Evolutionary conservation across 2,797 vertebrate genomes (phyloP), one percentile per base, ranked within the genome.

Genomic region (Protonibea diacanthus): DNA sequence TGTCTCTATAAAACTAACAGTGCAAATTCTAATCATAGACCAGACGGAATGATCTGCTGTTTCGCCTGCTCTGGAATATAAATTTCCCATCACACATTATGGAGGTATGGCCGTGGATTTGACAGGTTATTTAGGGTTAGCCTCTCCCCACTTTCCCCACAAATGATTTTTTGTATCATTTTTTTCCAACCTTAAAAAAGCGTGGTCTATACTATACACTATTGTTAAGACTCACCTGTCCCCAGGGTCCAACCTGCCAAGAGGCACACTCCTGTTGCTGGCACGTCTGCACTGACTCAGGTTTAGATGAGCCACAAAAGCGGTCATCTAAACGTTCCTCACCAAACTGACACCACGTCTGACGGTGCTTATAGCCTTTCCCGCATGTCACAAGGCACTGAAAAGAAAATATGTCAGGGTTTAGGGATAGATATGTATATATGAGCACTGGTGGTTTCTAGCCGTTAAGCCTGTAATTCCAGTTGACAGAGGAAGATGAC

Each of bases 361-460:
- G 98, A 15, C 98, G 97, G 86, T 98, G 98, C 84, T 97, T 98
- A 76, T 97, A 97, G 68, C 98, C 98, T 91, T 99, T 98, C 5
- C 98, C 98, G 2, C 98, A 99, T 27, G 98, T 99, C 89, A 99
- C 98, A 71, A 98, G 93, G 89, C 98, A 99, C 98, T 99, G 94
- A 0, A 38, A 91, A 33, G 68, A 5, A 77, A 80, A 69, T 51
- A 25, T 75, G 73, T 73, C 23, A 83, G 8, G n/a, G 60, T 61
- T 68, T 21, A 57, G 45, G 70, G 18, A 25, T 8, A 44, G 6
- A 60, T 23, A 47, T 47, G 3, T 49, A 55, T 47, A 56, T 18
- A 78, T 55, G 47, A 47, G 29, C 25, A 59, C 5, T 59, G n/a
- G 6, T 38, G 56, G 9, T 42, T 51, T 44, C 3, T 21, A 66